These are phyloP conservation scores for Clistopyga incitator DNA, from an alignment of 2,888 invertebrate genomes.

Conservation along the genomic window DNA sequence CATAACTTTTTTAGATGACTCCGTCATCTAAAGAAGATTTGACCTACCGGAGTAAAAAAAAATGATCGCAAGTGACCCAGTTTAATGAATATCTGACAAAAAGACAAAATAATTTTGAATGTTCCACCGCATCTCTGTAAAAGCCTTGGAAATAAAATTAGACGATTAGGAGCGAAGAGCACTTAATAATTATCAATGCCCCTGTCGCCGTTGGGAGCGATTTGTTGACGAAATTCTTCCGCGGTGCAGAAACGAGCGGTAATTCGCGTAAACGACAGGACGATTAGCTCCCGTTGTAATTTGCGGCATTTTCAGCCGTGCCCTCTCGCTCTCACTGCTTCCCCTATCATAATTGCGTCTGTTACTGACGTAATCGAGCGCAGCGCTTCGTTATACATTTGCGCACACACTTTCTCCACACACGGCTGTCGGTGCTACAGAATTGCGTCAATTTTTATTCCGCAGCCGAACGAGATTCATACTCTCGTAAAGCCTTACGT, in stretches of 20 bases:
- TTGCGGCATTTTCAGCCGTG: conserved; percentile 49
- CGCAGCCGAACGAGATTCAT: conserved; percentile 8
- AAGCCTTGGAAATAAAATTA: neutral
- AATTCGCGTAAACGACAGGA: conserved; percentile 20
- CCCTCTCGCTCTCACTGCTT: conserved; percentile 10
- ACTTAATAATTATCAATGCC: neutral
- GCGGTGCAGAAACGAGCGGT: neutral
- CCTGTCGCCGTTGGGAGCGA: neutral
- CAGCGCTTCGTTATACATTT: conserved; percentile 61
- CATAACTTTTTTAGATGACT: too few species aligned
- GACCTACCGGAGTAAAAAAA: too few species aligned
- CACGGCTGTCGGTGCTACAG: conserved; percentile 42
- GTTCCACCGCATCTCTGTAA: neutral
- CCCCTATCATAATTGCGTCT: conserved; percentile 49
- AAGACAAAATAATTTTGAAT: neutral
- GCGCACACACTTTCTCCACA: conserved; percentile 55
- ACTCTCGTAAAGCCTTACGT: conserved; percentile 19
- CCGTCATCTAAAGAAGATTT: too few species aligned
- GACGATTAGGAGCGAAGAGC: neutral
- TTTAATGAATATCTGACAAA: too few species aligned
- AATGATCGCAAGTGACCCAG: too few species aligned
- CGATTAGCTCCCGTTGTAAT: conserved; percentile 51
- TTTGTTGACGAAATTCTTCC: conserved; percentile 42
- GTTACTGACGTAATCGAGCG: conserved; percentile 65
- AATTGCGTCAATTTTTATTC: conserved; percentile 54